Conservation (phyloP, 2,888 invertebrate genomes). For the Adelognathus sp. region DNA sequence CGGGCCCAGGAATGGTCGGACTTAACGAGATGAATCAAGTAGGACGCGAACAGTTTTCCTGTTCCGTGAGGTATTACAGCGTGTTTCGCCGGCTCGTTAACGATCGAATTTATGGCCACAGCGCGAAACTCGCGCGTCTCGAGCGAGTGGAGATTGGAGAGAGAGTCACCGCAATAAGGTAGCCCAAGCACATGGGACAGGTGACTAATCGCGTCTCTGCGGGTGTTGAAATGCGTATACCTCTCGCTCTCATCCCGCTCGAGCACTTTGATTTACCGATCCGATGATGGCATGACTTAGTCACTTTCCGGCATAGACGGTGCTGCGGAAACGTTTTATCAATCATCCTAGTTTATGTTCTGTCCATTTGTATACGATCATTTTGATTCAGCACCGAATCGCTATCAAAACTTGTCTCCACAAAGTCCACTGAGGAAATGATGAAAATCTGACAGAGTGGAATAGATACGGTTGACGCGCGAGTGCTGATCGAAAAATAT, state of each 20-base stretch:
- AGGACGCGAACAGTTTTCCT: conserved; percentile 63
- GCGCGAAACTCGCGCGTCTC: conserved; percentile 32
- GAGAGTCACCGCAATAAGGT: background rate
- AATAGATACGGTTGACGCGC: background rate
- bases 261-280: conserved; percentile 26
- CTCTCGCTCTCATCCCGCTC: conserved; percentile 7
- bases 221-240: conserved; percentile 44
- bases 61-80: conserved; percentile 11
- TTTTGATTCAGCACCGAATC: background rate
- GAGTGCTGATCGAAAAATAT: background rate
- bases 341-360: background rate
- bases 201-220: conserved; percentile 49
- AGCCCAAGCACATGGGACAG: conserved; percentile 28
- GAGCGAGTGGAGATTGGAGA: conserved; percentile 30
- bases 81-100: conserved; percentile 60
- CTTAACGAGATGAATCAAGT: conserved; percentile 67
- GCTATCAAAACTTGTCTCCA: conserved; percentile 9
- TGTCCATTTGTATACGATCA: background rate
- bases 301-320: background rate
- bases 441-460: background rate
- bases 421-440: background rate
- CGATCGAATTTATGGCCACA: conserved; percentile 65
- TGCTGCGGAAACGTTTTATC: background rate
- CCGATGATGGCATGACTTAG: conserved; percentile 24
- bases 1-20: conserved; percentile 50